Evolutionary conservation across 2,888 invertebrate species (phyloP).

Genomic region (Archips crataeganus): DNA sequence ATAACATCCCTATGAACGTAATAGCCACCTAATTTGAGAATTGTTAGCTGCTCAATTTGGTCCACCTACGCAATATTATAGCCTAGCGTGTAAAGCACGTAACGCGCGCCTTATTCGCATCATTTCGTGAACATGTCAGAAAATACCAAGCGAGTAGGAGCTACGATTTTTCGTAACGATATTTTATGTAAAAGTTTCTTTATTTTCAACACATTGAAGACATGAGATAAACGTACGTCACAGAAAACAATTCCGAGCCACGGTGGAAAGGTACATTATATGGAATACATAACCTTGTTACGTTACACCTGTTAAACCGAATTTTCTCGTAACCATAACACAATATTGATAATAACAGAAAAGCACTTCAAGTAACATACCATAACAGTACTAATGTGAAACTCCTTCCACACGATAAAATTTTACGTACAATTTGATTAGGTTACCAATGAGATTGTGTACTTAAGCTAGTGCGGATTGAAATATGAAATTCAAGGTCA

Average conservation of each 20-base stretch:
- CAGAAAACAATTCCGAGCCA: neutral
- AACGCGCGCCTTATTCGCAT: constrained; percentile 59
- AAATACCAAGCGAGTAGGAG: constrained; percentile 4
- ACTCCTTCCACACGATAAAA: too few relatives aligned
- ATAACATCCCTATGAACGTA: constrained; percentile 48
- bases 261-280: neutral
- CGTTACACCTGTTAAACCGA: too few relatives aligned
- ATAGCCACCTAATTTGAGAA: constrained; percentile 44
- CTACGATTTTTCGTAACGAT: neutral
- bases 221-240: neutral
- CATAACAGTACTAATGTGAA: too few relatives aligned
- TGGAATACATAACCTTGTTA: too few relatives aligned
- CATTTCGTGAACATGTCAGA: constrained; percentile 10
- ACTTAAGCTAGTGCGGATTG: too few relatives aligned
- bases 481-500: too few relatives aligned
- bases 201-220: neutral
- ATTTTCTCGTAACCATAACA: too few relatives aligned
- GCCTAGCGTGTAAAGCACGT: constrained; percentile 29
- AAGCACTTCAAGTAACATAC: too few relatives aligned
- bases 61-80: constrained; percentile 31
- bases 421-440: too few relatives aligned
- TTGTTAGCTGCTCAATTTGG: constrained; percentile 36
- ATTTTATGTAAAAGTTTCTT: neutral
- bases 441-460: too few relatives aligned
- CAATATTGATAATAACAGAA: too few relatives aligned